These are phyloP conservation scores for Lepidotrigona ventralis DNA, from an alignment of 1,140 invertebrate species.

Conservation along the genomic window DNA sequence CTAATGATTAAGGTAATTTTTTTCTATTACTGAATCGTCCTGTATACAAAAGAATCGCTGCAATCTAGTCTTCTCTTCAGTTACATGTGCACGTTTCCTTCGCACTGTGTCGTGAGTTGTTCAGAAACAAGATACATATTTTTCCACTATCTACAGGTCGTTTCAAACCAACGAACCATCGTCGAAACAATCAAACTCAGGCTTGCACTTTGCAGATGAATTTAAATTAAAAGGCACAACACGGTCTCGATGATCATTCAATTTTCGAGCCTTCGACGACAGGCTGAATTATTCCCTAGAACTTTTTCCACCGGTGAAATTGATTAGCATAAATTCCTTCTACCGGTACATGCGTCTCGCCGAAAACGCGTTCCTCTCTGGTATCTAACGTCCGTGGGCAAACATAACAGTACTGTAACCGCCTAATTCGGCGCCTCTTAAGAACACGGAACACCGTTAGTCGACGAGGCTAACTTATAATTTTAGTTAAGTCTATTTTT, in stretches of 20 bases:
- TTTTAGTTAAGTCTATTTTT: slow-evolving; percentile 13
- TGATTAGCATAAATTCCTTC: slow-evolving; percentile 25
- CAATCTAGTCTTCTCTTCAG: background rate
- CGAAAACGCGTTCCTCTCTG: background rate
- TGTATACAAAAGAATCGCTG: background rate
- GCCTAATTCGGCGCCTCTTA: slow-evolving; percentile 31
- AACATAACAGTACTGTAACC: slow-evolving; percentile 51
- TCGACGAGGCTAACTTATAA: background rate
- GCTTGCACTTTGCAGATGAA: background rate
- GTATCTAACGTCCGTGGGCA: slow-evolving; percentile 34
- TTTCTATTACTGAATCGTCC: background rate
- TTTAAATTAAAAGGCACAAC: background rate
- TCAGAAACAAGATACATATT: background rate
- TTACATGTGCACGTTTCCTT: background rate
- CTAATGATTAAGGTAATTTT: background rate
- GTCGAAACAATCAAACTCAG: no score
- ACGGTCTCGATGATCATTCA: background rate
- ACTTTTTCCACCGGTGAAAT: slow-evolving; percentile 15
- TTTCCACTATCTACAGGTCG: background rate
- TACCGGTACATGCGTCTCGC: background rate
- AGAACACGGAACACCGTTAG: slow-evolving; percentile 53
- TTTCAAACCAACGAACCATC: background rate
- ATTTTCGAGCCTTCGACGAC: background rate
- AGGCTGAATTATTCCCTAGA: background rate
- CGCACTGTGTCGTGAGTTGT: background rate